Conservation (phyloP, 2,113 vertebrate genomes). For the Dipodomys merriami region DNA sequence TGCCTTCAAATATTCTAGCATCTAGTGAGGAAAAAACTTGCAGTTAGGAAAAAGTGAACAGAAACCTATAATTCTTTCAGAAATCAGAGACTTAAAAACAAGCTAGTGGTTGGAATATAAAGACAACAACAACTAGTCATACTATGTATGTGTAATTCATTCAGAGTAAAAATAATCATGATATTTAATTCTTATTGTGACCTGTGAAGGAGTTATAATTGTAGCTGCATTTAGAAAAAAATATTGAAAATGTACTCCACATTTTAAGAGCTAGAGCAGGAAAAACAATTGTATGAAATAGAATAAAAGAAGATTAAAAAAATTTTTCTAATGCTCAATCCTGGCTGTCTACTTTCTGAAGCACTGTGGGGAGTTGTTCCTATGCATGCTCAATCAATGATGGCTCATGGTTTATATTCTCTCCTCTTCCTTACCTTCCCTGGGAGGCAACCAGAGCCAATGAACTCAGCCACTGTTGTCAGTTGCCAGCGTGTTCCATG, state of each 20-base stretch:
- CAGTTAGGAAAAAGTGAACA: neutral
- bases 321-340: neutral
- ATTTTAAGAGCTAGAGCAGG: neutral
- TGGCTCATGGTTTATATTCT: too few relatives aligned
- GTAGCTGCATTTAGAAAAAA: neutral
- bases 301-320: neutral
- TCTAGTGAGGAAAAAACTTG: neutral
- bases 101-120: too few relatives aligned
- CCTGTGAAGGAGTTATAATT: neutral
- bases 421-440: accelerated
- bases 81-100: neutral
- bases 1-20: neutral
- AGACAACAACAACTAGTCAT: neutral
- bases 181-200: neutral
- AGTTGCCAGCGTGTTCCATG: accelerated
- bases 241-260: neutral
- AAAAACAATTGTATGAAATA: neutral
- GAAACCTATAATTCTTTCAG: neutral
- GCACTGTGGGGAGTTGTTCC: neutral
- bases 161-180: neutral
- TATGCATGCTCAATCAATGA: neutral
- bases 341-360: neutral
- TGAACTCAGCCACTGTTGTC: neutral
- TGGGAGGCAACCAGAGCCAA: neutral
- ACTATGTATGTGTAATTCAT: neutral